A percentile compares a stretch with the other conserved stretches of the same genome.
phyloP scores from a whole-genome alignment of 2,113 vertebrate species.

The Vulpes ferrilata region DNA sequence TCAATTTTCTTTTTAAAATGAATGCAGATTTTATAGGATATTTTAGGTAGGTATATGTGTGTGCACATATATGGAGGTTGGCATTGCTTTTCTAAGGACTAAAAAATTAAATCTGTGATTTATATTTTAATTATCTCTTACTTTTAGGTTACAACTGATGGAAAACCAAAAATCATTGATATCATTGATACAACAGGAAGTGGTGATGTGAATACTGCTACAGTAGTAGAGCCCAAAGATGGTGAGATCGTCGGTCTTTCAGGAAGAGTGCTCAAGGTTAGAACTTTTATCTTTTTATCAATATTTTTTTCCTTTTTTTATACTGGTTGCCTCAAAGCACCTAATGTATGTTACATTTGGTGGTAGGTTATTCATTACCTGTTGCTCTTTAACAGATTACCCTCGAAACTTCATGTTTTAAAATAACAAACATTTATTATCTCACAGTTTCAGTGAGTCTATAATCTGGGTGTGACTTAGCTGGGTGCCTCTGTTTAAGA shows the following conservation, averaged over 20 bases:
- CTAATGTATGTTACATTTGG: background rate
- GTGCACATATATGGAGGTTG: background rate
- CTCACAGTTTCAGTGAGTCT: background rate
- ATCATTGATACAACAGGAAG: constrained; percentile 99
- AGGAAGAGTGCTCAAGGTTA: constrained; percentile 94
- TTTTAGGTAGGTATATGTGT: background rate
- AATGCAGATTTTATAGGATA: background rate
- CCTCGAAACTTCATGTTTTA: background rate
- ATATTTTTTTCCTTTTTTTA: background rate
- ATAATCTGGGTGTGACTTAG: background rate
- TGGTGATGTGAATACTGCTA: constrained; percentile 96
- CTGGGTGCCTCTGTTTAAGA: background rate
- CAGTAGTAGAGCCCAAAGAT: constrained; percentile 93
- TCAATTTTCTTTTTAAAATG: constrained; percentile 21
- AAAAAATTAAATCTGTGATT: background rate
- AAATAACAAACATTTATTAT: background rate
- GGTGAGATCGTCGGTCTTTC: constrained; percentile 93
- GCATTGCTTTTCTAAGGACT: constrained; percentile 21
- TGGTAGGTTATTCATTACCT: background rate
- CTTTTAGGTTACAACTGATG: constrained; percentile 95
- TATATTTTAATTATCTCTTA: constrained; percentile 44
- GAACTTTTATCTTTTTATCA: background rate
- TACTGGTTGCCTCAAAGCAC: background rate
- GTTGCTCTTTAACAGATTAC: background rate
- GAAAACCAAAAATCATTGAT: constrained; percentile 98